A percentile compares a stretch with the other conserved stretches of the same genome.
Conservation (phyloP, 2,888 invertebrate species). For the Ceriagrion tenellum region DNA sequence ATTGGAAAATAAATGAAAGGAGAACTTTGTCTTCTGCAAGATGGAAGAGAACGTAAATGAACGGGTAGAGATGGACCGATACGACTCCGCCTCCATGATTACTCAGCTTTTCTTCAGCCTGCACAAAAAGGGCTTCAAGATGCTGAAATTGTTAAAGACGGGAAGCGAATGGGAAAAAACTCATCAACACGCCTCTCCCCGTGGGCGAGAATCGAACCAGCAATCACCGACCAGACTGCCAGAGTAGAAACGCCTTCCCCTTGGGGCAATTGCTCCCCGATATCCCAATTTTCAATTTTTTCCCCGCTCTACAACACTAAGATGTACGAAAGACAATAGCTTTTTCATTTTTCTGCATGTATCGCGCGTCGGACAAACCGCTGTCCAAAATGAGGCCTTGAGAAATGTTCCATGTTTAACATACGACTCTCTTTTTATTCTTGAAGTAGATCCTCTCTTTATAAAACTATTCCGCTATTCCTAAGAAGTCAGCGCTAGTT, state of each 20-base stretch:
- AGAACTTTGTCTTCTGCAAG: background rate
- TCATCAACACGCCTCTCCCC: background rate
- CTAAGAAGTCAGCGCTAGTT: too few species aligned
- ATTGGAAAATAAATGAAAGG: conserved; percentile 27
- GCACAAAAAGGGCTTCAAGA: background rate
- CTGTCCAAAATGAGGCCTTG: background rate
- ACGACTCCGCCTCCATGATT: background rate
- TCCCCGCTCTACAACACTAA: background rate
- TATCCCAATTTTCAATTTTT: background rate
- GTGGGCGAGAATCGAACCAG: conserved; percentile 34
- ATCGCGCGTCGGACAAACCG: background rate
- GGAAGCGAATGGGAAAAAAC: background rate
- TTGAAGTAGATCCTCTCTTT: too few species aligned
- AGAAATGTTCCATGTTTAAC: background rate
- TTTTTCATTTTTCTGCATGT: background rate
- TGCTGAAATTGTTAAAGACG: background rate
- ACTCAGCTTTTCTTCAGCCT: conserved; percentile 9
- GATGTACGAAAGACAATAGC: background rate
- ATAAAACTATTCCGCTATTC: too few species aligned
- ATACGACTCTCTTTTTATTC: too few species aligned
- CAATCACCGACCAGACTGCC: conserved; percentile 24
- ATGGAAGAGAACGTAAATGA: background rate
- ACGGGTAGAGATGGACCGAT: conserved; percentile 8
- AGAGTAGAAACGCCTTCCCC: background rate
- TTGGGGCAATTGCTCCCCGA: background rate